Percentiles rank a stretch among this genome's conserved stretches.
Conservation (phyloP, 2,888 invertebrate species). For the Podabrus alpinus region DNA sequence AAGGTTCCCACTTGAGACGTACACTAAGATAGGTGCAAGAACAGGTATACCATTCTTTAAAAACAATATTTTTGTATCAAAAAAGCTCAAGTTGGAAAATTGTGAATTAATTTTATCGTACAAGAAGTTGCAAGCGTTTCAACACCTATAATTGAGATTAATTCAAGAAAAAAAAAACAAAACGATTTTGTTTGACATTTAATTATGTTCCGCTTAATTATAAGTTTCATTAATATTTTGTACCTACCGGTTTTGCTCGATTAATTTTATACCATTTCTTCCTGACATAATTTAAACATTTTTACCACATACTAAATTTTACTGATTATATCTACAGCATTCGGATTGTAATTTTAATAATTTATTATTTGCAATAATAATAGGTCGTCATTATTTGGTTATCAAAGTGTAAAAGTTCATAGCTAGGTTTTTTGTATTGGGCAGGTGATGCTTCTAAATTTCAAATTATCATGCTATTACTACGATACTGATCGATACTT, state of each 20-base stretch:
- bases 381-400: neutral
- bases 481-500: neutral
- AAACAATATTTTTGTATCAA: neutral
- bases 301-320: neutral
- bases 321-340: neutral
- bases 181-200: neutral
- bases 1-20: slow-evolving; percentile 40
- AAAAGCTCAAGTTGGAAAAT: neutral
- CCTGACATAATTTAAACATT: neutral
- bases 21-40: slow-evolving; percentile 27
- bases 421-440: neutral
- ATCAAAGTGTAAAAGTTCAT: neutral
- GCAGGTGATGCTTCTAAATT: neutral
- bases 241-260: neutral
- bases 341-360: neutral
- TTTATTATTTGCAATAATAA: neutral
- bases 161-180: neutral
- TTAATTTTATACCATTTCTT: neutral
- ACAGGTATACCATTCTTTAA: slow-evolving; percentile 20
- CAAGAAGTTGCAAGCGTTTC: neutral
- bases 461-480: neutral
- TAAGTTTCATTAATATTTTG: neutral
- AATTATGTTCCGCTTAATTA: neutral
- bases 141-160: neutral
- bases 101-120: neutral